Evolutionary conservation across 2,797 vertebrate species (phyloP).

Genomic region (Spinibarbus caldwelli): DNA sequence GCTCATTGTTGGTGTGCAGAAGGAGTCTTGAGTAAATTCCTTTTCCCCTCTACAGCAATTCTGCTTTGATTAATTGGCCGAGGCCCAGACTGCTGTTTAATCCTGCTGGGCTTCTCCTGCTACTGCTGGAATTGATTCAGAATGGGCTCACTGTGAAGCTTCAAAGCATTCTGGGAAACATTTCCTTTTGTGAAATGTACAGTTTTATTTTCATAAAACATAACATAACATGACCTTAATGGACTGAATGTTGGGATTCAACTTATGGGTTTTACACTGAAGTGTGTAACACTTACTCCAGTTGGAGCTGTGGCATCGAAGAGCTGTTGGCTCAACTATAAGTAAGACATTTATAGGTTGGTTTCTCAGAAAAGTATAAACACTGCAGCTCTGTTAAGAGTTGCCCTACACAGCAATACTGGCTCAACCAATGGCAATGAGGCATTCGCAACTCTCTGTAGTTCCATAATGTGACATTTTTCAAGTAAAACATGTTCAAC

Average conservation of each 20-base stretch:
- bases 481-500: neutral
- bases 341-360: neutral
- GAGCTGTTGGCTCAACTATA: neutral
- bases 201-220: neutral
- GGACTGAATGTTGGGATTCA: neutral
- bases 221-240: neutral
- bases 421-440: neutral
- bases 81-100: constrained; percentile 47
- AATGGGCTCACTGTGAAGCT: constrained; percentile 32
- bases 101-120: constrained; percentile 40
- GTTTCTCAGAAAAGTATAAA: no score
- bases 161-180: constrained; percentile 39
- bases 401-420: neutral
- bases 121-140: constrained; percentile 50
- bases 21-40: constrained; percentile 42
- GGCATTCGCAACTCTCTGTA: neutral
- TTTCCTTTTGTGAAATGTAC: neutral
- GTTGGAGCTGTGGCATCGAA: neutral
- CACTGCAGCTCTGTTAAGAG: neutral
- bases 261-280: neutral
- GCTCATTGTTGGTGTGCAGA: constrained; percentile 50
- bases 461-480: neutral
- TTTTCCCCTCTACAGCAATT: constrained; percentile 15
- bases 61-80: constrained; percentile 58
- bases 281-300: neutral